Conservation (phyloP, 2,113 vertebrate species). For the Charina bottae region DNA sequence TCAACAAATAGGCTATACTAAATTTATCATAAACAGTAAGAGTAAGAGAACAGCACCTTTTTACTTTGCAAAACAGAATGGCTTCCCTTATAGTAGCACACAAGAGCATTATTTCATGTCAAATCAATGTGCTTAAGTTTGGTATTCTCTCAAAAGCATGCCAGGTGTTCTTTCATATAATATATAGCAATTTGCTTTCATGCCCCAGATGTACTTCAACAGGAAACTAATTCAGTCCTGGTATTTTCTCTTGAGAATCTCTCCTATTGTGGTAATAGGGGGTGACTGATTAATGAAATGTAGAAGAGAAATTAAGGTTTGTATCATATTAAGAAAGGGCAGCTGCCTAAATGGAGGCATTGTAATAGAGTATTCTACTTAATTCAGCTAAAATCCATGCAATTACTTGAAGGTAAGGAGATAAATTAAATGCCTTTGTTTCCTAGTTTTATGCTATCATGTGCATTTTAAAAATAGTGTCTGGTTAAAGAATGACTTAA, state of each 20-base stretch:
- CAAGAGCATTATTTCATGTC: conserved; percentile 28
- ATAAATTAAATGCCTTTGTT: conserved; percentile 6
- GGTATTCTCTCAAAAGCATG: conserved; percentile 19
- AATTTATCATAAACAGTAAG: no score
- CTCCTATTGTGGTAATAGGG: conserved; percentile 16
- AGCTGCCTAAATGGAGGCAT: conserved; percentile 24
- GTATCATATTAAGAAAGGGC: conserved; percentile 17
- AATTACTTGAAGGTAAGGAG: background rate
- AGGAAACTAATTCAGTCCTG: conserved; percentile 20
- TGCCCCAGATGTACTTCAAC: conserved; percentile 29
- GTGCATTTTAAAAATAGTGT: background rate
- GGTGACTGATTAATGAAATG: conserved; percentile 25
- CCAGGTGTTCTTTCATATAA: conserved; percentile 39
- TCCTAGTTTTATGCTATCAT: background rate
- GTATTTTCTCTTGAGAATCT: conserved; percentile 28
- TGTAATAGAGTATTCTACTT: conserved; percentile 22
- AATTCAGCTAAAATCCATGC: conserved; percentile 5
- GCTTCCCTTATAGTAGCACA: conserved; percentile 7
- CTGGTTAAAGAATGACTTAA: conserved; percentile 14
- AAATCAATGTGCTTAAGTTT: conserved; percentile 11
- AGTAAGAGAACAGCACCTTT: background rate
- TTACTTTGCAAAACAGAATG: conserved; percentile 27
- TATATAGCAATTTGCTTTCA: conserved; percentile 34
- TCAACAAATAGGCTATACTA: background rate
- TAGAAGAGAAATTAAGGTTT: conserved; percentile 35